Base-by-base conservation (phyloP, 2,797 vertebrate genomes). In the Chelon labrosus region DNA sequence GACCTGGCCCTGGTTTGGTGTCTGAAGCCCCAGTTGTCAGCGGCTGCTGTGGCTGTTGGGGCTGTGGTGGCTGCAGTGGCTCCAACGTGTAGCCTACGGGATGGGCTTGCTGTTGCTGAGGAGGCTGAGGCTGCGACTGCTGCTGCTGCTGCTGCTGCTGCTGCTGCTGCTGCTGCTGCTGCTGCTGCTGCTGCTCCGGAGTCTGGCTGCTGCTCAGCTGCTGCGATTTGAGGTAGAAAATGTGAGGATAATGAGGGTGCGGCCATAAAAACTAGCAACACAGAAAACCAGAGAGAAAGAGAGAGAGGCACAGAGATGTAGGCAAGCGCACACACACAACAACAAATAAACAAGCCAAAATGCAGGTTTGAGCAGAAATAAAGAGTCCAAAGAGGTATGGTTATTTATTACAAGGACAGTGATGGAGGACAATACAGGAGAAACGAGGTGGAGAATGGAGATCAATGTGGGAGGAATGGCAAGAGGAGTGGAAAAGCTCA, bases 191-290 rank as follows among this genome's bases (percentile, higher is more conserved):
- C 91, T 88, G 93, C 77, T 95, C 94, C 20, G 93, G 92, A 81
- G 90, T 91, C 85, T 94, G 94, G 88, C 94, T 94, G 96, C 95
- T 96, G 93, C 96, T 88, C 89, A 95, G 94, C 88, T 95, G 95
- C 95, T 96, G 96, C 78, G 94, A 94, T 96, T 93, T 93, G 94
- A 97, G 96, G 96, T 93, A 97, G 94, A 98, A 95, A 96, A 96
- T 93, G 96, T 95, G 94, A 96, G 95, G 95, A 96, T 94, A 95
- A 96, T 96, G 95, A 97, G 95, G 87, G 79, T 92, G 94, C 52
- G 91, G 91, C 95, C 91, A 92, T 64, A 92, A 93, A 94, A 95
- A 93, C 91, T 83, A 92, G 94, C 95, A 92, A 94, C 85, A 87
- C 65, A 94, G 91, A 94, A 92, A 86, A 83, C 79, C 80, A 76